These are phyloP conservation scores for Strigops habroptila DNA, from an alignment of 2,113 vertebrate genomes.

Conservation along the genomic window DNA sequence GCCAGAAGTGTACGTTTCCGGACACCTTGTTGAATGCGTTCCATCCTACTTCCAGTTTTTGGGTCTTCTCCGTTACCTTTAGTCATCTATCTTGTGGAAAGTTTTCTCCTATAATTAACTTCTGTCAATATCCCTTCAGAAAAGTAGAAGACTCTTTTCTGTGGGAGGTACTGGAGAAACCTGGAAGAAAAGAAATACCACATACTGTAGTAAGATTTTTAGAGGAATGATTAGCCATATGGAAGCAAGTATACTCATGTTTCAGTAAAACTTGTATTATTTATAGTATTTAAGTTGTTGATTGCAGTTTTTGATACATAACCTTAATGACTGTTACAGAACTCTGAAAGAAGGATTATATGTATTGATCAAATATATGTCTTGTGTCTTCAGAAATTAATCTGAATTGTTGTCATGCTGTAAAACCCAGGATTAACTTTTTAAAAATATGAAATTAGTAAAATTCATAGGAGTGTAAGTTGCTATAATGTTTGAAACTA, in stretches of 20 bases:
- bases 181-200: constrained; percentile 46
- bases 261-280: not conserved
- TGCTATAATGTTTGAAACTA: not conserved
- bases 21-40: constrained; percentile 84
- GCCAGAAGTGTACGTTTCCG: constrained; percentile 81
- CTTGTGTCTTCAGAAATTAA: not conserved
- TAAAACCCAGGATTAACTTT: not conserved
- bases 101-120: not conserved
- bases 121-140: constrained; percentile 43
- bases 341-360: not conserved
- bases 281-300: not conserved
- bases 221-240: not conserved
- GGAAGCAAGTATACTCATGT: not conserved
- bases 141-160: not conserved
- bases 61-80: constrained; percentile 86
- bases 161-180: constrained; percentile 1
- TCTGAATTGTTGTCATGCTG: not conserved
- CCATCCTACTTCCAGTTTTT: constrained; percentile 76
- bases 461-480: not conserved
- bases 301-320: not conserved
- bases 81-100: constrained; percentile 75
- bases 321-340: not conserved
- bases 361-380: not conserved
- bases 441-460: not conserved
- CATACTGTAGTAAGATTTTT: not conserved